Conservation (phyloP, 23 tunicate species). For the Trididemnum clinides region DNA sequence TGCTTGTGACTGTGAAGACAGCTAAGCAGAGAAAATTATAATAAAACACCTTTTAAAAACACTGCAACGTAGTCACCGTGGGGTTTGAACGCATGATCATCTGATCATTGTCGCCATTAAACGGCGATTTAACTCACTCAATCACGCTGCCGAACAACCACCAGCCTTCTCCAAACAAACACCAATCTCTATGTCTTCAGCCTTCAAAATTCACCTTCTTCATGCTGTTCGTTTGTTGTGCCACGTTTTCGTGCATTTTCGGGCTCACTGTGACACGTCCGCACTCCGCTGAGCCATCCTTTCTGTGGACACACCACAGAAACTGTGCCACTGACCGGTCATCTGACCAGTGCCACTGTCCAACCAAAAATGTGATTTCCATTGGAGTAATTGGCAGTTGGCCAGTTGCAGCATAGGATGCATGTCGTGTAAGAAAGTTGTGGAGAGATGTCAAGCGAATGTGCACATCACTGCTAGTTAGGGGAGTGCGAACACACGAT, state of each 20-base stretch:
- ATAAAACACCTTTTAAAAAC: no score
- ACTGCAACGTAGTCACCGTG: no score
- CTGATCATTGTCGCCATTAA: no score
- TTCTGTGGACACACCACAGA: slow-evolving; percentile 37
- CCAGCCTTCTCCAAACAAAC: no score
- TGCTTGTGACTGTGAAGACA: no score
- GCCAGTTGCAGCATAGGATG: slow-evolving; percentile 49
- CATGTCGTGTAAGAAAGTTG: slow-evolving; percentile 51
- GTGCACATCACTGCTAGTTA: slow-evolving; percentile 41
- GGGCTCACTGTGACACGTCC: slow-evolving; percentile 13
- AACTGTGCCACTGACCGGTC: slow-evolving; percentile 28
- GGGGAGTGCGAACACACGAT: slow-evolving; percentile 47
- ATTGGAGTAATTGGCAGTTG: slow-evolving; percentile 38
- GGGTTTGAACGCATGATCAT: no score
- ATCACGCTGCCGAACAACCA: no score
- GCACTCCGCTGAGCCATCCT: slow-evolving; percentile 49
- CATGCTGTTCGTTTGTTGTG: slow-evolving; percentile 22
- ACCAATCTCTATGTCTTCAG: no score
- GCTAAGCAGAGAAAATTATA: no score
- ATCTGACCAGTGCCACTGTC: slow-evolving; percentile 63
- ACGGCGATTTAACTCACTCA: no score
- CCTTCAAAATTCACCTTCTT: no score
- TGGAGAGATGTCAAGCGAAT: slow-evolving; percentile 54
- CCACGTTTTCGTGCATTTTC: background rate
- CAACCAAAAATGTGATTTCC: slow-evolving; percentile 33